Percentiles rank a stretch among this genome's conserved stretches.
Evolutionary conservation across 2,113 vertebrate genomes (phyloP).

Genomic region (Todiramphus saurophagus): DNA sequence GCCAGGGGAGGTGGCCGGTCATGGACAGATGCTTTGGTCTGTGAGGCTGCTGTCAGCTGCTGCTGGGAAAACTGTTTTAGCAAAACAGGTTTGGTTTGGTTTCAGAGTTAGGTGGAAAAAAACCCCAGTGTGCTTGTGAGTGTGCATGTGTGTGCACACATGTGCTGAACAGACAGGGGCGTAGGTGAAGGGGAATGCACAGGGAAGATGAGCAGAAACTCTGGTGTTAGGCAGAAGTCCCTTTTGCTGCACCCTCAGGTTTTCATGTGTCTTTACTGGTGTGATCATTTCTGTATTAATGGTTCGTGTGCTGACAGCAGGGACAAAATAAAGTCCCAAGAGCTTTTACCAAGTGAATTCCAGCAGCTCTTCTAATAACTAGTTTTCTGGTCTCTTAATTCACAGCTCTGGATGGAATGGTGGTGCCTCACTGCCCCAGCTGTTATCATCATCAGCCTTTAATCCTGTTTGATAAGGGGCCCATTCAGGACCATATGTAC

Average conservation of each 20-base stretch:
- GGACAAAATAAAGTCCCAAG: not conserved
- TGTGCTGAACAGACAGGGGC: not conserved
- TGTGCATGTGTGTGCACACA: too few relatives aligned
- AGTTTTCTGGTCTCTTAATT: not conserved
- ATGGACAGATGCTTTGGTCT: not conserved
- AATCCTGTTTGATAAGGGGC: not conserved
- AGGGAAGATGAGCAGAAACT: not conserved
- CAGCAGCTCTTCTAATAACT: not conserved
- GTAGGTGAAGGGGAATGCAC: not conserved
- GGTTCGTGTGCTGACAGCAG: not conserved
- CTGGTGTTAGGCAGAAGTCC: not conserved
- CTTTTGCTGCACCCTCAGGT: not conserved
- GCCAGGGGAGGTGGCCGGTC: not conserved
- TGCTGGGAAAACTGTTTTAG: not conserved
- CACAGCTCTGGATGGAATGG: not conserved
- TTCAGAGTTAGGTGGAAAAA: not conserved
- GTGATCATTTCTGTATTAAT: not conserved
- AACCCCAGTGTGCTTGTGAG: too few relatives aligned
- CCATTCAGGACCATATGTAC: not conserved
- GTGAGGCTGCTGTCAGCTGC: not conserved
- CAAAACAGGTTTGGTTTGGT: not conserved
- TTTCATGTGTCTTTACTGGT: accelerated
- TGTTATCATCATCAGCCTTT: not conserved
- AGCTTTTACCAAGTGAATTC: not conserved
- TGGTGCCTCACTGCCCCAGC: not conserved